A percentile compares a stretch with the other conserved stretches of the same genome.
These are phyloP conservation scores for Crematogaster levior DNA, from an alignment of 2,888 invertebrate genomes.

Conservation along the genomic window DNA sequence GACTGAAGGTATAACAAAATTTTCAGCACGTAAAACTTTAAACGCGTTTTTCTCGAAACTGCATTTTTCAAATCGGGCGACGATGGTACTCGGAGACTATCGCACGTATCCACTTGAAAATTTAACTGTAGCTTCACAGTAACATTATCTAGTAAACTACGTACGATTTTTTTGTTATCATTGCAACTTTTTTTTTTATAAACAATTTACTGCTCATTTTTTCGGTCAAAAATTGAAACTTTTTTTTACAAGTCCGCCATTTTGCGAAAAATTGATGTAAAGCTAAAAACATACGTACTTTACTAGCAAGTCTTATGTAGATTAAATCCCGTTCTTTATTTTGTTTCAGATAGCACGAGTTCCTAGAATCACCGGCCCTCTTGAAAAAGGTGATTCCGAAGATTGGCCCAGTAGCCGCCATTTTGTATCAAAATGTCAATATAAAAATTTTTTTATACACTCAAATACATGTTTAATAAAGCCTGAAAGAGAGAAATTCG, in stretches of 20 bases:
- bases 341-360: too few relatives aligned
- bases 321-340: too few relatives aligned
- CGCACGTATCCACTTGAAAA: background rate
- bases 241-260: background rate
- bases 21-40: too few relatives aligned
- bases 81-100: background rate
- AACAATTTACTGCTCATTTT: background rate
- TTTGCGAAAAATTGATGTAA: too few relatives aligned
- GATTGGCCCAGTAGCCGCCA: background rate
- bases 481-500: background rate
- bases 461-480: background rate
- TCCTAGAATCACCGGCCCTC: too few relatives aligned
- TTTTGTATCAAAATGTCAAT: background rate
- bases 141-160: background rate
- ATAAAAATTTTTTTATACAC: too few relatives aligned
- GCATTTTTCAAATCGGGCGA: too few relatives aligned
- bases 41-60: constrained; percentile 49
- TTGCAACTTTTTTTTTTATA: constrained; percentile 14
- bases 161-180: too few relatives aligned
- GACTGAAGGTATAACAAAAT: too few relatives aligned
- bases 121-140: background rate
- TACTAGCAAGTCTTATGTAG: too few relatives aligned
- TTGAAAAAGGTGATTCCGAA: background rate
- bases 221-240: background rate
- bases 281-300: too few relatives aligned